Percentiles rank a stretch among this genome's conserved stretches.
These are phyloP conservation scores for Rhodophaea formosa DNA, from an alignment of 2,888 invertebrate genomes.

Conservation along the genomic window DNA sequence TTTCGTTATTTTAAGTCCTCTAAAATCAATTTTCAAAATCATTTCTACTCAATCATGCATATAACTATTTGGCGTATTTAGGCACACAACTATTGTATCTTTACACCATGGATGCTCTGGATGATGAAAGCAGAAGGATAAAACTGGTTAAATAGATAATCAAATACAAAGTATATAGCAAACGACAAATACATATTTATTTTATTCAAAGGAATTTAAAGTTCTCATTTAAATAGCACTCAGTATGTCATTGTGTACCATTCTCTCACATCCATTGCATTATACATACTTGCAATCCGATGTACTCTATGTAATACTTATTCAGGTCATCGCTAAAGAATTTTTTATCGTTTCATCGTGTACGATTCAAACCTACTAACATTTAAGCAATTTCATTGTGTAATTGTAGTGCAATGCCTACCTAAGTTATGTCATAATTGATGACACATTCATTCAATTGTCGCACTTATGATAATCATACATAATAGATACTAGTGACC, in stretches of 20 bases:
- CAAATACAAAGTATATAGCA: no score
- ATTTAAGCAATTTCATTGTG: conserved; percentile 28
- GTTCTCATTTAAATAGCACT: conserved; percentile 24
- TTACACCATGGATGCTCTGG: no score
- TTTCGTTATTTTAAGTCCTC: no score
- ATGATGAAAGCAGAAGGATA: no score
- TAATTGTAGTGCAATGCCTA: conserved; percentile 17
- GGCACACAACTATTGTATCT: no score
- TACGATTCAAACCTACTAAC: conserved; percentile 25
- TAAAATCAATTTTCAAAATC: no score
- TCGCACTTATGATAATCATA: not conserved
- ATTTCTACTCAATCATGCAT: no score
- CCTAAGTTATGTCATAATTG: conserved; percentile 5
- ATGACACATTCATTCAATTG: not conserved
- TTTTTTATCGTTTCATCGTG: conserved; percentile 22
- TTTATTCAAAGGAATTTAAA: not conserved
- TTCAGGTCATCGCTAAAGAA: conserved; percentile 24
- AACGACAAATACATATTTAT: not conserved
- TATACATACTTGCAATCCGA: conserved; percentile 20
- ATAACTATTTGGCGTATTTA: no score
- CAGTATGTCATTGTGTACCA: conserved; percentile 21
- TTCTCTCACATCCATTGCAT: conserved; percentile 23
- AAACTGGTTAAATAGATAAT: no score
- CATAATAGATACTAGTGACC: not conserved
- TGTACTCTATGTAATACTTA: conserved; percentile 23